phyloP scores from a whole-genome alignment of 2,797 vertebrate species.

The Trematomus bernacchii region DNA sequence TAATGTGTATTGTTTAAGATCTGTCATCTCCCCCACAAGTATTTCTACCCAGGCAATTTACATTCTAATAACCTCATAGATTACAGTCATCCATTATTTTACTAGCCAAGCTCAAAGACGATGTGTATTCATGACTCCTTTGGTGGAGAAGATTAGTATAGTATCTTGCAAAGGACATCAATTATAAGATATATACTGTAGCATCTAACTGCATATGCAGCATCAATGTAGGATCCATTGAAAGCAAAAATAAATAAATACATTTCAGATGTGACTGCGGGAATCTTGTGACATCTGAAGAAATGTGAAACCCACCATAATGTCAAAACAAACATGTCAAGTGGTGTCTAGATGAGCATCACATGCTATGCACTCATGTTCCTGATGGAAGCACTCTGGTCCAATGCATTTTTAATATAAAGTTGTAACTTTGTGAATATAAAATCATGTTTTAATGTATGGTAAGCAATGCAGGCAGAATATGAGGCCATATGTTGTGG shows the following conservation, averaged over 20 bases:
- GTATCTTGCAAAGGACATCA: conserved; percentile 9
- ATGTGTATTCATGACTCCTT: conserved; percentile 52
- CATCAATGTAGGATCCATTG: background rate
- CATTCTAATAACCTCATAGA: conserved; percentile 69
- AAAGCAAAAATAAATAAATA: background rate
- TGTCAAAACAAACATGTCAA: background rate
- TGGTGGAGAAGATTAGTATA: conserved; percentile 20
- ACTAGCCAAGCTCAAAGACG: conserved; percentile 38
- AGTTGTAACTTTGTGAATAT: conserved; percentile 4
- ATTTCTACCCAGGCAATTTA: conserved; percentile 58
- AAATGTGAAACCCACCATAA: background rate
- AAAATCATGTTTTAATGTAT: conserved; percentile 8
- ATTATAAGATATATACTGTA: conserved; percentile 4
- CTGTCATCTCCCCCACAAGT: conserved; percentile 35
- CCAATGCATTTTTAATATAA: conserved; percentile 2
- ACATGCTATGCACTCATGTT: background rate
- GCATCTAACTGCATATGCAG: conserved; percentile 8
- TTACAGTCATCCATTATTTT: conserved; percentile 66
- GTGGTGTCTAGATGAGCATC: background rate
- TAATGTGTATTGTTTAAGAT: conserved; percentile 55
- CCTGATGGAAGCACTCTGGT: background rate
- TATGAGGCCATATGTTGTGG: conserved; percentile 18
- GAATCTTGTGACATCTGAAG: background rate
- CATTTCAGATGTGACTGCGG: background rate
- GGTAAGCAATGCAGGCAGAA: conserved; percentile 1